Conservation (phyloP, 2,797 vertebrate species). For the Monodelphis domestica region DNA sequence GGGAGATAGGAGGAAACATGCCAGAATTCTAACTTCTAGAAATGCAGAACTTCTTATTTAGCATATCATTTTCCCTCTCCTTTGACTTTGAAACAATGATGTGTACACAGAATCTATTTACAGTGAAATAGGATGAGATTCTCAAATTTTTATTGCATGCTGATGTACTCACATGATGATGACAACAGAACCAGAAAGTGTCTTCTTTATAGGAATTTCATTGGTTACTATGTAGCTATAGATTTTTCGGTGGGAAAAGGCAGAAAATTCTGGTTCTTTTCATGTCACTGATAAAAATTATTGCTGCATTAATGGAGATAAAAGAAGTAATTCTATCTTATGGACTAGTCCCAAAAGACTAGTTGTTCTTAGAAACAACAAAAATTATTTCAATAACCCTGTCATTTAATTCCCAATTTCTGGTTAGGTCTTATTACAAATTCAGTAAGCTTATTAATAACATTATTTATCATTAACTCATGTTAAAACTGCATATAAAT, state of each 20-base stretch:
- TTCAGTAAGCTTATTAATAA: constrained; percentile 32
- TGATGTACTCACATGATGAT: neutral
- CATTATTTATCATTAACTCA: neutral
- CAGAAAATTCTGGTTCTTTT: neutral
- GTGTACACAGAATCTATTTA: constrained; percentile 2
- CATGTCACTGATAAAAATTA: neutral
- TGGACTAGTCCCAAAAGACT: neutral
- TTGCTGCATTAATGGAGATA: neutral
- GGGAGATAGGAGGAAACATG: neutral
- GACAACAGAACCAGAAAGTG: neutral
- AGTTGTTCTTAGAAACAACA: neutral
- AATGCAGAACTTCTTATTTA: neutral
- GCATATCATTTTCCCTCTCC: neutral
- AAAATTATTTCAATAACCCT: neutral
- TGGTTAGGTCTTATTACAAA: neutral
- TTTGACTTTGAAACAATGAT: neutral
- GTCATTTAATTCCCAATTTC: neutral
- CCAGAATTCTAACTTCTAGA: neutral
- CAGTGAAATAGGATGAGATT: neutral
- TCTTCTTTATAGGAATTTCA: constrained; percentile 10
- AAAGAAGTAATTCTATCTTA: neutral
- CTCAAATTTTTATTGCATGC: neutral
- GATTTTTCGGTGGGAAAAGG: neutral
- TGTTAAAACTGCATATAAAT: constrained; percentile 14
- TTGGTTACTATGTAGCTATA: neutral